Percentiles rank a stretch among this genome's conserved stretches.
phyloP scores from a whole-genome alignment of 2,888 invertebrate species.

The Drosophila anceps region DNA sequence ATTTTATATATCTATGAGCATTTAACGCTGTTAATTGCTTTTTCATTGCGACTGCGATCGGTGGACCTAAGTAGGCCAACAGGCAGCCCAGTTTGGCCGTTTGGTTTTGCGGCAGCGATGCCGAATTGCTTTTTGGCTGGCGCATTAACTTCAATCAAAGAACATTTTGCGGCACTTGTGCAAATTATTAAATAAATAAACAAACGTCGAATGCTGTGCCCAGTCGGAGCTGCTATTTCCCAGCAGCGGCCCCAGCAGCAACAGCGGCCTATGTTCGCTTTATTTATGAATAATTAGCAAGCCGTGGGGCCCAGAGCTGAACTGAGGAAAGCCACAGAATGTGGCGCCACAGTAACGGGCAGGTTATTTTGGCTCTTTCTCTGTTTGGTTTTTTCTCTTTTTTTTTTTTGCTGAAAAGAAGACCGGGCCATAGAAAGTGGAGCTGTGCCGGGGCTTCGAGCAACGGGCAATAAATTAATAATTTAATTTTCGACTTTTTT shows the following conservation, averaged over 20 bases:
- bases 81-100: slow-evolving; percentile 14
- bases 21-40: slow-evolving; percentile 48
- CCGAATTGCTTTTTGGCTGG: slow-evolving; percentile 30
- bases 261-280: slow-evolving; percentile 57
- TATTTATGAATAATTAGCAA: slow-evolving; percentile 83
- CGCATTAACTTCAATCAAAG: slow-evolving; percentile 80
- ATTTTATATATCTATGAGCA: slow-evolving; percentile 22
- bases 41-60: slow-evolving; percentile 47
- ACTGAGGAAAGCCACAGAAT: slow-evolving; percentile 61
- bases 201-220: slow-evolving; percentile 53
- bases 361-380: slow-evolving; percentile 38
- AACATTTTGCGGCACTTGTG: slow-evolving; percentile 78
- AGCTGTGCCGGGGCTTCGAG: slow-evolving; percentile 32
- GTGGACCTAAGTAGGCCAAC: slow-evolving; percentile 39
- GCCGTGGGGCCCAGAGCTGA: slow-evolving; percentile 43
- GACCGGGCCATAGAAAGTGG: slow-evolving; percentile 46
- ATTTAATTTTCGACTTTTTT: slow-evolving; percentile 83
- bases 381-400: slow-evolving; percentile 29
- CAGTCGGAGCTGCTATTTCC: slow-evolving; percentile 31
- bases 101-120: slow-evolving; percentile 21
- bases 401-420: slow-evolving; percentile 27
- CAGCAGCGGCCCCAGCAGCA: background rate
- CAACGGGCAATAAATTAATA: slow-evolving; percentile 81
- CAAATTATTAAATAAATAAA: slow-evolving; percentile 79
- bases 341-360: slow-evolving; percentile 53